Conservation (phyloP, 2,113 vertebrate species). For the Macroglossus sobrinus region DNA sequence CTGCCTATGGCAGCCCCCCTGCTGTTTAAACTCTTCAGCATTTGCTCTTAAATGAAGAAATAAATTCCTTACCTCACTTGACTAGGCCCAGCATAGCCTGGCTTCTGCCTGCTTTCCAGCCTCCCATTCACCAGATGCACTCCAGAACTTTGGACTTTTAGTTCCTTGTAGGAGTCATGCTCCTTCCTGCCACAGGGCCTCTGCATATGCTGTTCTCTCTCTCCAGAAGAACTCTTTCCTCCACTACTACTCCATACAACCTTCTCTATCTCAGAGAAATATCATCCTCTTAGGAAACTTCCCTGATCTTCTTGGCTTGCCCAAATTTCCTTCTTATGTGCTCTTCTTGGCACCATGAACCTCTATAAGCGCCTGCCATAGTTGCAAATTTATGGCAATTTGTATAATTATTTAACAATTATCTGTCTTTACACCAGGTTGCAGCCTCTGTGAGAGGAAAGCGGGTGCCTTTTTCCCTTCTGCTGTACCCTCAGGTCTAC, state of each 20-base stretch:
- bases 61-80: neutral
- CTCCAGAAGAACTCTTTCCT: neutral
- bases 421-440: neutral
- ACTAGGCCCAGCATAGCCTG: neutral
- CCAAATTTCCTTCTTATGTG: neutral
- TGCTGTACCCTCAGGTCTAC: neutral
- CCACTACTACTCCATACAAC: neutral
- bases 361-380: neutral
- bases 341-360: neutral
- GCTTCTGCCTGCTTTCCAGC: neutral
- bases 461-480: neutral
- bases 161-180: neutral
- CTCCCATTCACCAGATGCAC: neutral
- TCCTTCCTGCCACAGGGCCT: neutral
- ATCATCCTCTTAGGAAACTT: neutral
- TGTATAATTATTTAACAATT: neutral
- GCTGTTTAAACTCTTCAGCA: slow-evolving; percentile 21
- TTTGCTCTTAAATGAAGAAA: slow-evolving; percentile 35
- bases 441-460: neutral
- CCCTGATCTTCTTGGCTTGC: neutral
- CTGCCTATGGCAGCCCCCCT: neutral
- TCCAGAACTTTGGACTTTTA: neutral
- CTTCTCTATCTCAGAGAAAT: slow-evolving; percentile 21
- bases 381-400: neutral
- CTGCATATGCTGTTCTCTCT: neutral